Conservation (phyloP, 2,113 vertebrate genomes). For the Colinus virginianus region DNA sequence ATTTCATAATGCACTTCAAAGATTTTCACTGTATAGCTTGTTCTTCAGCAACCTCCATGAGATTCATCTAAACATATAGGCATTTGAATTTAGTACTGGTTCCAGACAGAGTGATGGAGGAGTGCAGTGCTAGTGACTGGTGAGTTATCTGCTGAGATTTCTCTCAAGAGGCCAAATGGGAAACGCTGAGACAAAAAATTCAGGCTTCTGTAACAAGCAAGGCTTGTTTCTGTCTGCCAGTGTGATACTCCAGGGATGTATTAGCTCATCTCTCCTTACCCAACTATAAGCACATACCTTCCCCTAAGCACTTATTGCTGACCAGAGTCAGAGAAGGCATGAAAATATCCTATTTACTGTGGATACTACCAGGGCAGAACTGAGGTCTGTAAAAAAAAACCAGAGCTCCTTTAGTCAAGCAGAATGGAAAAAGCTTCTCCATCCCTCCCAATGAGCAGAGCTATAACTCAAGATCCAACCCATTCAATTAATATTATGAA, state of each 20-base stretch:
- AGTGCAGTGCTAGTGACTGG: not conserved
- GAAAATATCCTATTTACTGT: not conserved
- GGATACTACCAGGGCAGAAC: not conserved
- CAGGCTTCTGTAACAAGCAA: not conserved
- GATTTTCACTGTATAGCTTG: not conserved
- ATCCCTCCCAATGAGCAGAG: not conserved
- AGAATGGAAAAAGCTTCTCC: not conserved
- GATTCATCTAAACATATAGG: not conserved
- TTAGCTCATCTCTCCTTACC: not conserved
- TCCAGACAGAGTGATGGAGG: not conserved
- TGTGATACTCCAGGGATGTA: not conserved
- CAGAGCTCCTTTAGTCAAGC: not conserved
- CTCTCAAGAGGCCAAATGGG: not conserved
- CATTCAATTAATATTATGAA: not conserved
- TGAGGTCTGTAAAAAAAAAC: not conserved
- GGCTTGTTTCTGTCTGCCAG: not conserved
- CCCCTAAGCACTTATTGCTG: not conserved
- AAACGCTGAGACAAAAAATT: not conserved
- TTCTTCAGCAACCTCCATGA: not conserved
- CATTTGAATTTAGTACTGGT: not conserved
- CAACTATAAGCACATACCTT: not conserved
- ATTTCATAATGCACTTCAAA: not conserved
- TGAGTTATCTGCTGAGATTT: not conserved
- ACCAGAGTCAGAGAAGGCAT: not conserved
- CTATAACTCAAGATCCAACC: not conserved